These are phyloP conservation scores for Rhabdomys dilectus DNA, from an alignment of 2,113 vertebrate genomes.

Conservation along the genomic window DNA sequence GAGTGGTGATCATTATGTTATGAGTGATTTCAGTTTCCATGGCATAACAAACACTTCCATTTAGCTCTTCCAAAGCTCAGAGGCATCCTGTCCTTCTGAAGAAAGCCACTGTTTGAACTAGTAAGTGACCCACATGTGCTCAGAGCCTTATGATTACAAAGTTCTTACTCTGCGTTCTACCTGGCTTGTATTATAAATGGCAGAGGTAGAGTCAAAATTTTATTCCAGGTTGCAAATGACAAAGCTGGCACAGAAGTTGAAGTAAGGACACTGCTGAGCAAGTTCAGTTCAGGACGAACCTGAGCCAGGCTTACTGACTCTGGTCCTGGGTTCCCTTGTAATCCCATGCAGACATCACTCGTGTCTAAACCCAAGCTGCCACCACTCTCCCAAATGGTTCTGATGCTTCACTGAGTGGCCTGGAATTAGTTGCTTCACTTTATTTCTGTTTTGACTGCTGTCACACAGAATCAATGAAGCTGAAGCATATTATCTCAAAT, in stretches of 20 bases:
- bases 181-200: background rate
- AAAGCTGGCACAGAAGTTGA: background rate
- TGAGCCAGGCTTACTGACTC: background rate
- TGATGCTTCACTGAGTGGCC: background rate
- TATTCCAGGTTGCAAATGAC: background rate
- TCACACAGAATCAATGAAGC: constrained; percentile 70
- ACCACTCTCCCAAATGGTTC: background rate
- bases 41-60: background rate
- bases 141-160: background rate
- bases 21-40: background rate
- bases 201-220: background rate
- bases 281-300: background rate
- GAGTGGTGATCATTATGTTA: background rate
- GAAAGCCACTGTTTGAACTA: background rate
- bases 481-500: constrained; percentile 65
- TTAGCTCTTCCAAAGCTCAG: constrained; percentile 5
- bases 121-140: background rate
- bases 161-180: background rate
- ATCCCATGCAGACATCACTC: background rate
- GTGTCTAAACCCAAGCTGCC: background rate
- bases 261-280: too few relatives aligned
- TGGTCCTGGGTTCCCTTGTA: background rate
- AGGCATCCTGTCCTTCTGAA: background rate
- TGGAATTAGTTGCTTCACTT: constrained; percentile 9
- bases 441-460: constrained; percentile 42